Base-by-base conservation (phyloP, 2,113 vertebrate species). In the Hyla sarda region DNA sequence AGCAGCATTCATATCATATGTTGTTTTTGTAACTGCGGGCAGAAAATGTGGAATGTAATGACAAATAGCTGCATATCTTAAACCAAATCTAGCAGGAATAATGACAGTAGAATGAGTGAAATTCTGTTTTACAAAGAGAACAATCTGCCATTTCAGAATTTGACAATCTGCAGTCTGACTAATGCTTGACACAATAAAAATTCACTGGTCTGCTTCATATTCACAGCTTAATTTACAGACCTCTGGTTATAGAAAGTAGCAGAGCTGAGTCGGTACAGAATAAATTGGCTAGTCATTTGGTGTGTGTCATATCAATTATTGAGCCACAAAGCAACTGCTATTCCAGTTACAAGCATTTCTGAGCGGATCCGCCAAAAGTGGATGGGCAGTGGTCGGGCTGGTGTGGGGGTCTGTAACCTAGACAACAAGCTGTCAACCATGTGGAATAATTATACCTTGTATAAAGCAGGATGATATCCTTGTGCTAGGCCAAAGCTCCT, bases 1-100 rank as follows among this genome's bases (percentile, higher is more conserved):
- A 62, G 73, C 72, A 84, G 73, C 76, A 79, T 85, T 85, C 23
- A 37, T 85, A 67, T 78, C 83, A 85, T 85, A 85, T 85, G 83
- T 78, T 85, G 71, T 85, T 78, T 78, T 85, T 52, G 56, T 85
- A 67, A 77, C 74, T 67, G 73, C 45, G 54, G 83, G 83, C 83
- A 54, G 75, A 71, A 65, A 65, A 67, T 77, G 56, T 47, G 56
- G 58, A 85, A 56, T 79, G 65, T 79, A 50, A 84, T 85, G 74
- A 79, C 60, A 84, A 83, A 76, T 76, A 77, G 37, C 37, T 85
- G 83, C 25, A 77, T 60, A 76, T 48, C 73, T 71, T 71, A 85
- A 69, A 71, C 76, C 30, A 52, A 58, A 84, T 45, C 54, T 74
- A 74, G 50, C 50, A 58, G 52, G 9, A 60, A 50, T 83, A 83